Base-by-base conservation (phyloP, 2,797 vertebrate genomes). In the Parotocinclus haroldoi region DNA sequence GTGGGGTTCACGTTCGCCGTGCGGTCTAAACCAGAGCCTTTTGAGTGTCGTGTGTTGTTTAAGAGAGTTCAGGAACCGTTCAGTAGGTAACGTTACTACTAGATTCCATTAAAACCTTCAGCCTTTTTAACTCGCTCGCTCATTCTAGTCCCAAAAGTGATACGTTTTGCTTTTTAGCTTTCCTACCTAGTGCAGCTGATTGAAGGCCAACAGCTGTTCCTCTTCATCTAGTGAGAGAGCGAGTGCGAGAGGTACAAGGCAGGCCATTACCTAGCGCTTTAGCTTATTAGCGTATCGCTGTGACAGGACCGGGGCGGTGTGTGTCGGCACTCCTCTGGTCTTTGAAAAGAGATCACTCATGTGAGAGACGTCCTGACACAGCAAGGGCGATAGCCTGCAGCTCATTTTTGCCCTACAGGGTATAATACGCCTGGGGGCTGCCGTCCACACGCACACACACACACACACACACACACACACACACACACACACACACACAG, bases 181-280 rank as follows among this genome's bases (percentile, higher is more conserved):
- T 16, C 84, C 84, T 86, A 78, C 78, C 79, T 85, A 85, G 68
- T 78, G 82, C 84, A 86, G 83, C 81, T 71, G 70, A 75, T 78
- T 87, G 84, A 87, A 88, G 85, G 84, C 63, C 78, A 78, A 77
- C 81, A 84, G 84, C 76, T 72, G 71, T 71, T 68, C 65, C 37
- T 57, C 51, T 62, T 72, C 69, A 45, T 66, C 27, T 63, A 49
- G 69, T 65, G 58, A 58, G 68, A 38, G 48, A 70, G 48, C 38
- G 46, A 64, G 54, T 50, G 38, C 10, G 45, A 27, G 27, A 27
- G 2, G 27, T 27, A 27, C 27, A 27, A 36, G 37, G 37, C 55
- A 55, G 58, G 55, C 71, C 56, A 68, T 76, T 74, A 72, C 54
- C 66, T 69, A 72, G 52, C 66, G 59, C 73, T 63, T 63, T 49